phyloP scores from a whole-genome alignment of 2,113 vertebrate genomes.

The Cynopterus brachyotis region DNA sequence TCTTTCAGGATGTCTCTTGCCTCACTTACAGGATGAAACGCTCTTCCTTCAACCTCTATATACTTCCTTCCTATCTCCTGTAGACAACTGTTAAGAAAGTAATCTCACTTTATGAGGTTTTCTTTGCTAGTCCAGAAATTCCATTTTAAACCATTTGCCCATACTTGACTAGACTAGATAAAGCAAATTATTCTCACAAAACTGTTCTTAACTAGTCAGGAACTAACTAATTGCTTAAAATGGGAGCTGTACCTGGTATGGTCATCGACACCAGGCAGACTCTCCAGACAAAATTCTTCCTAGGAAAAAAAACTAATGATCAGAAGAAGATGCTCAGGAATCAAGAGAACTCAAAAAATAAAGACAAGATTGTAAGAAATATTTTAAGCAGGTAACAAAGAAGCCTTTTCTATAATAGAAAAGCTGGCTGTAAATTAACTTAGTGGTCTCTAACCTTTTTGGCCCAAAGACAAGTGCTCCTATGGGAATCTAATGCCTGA shows the following conservation, averaged over 20 bases:
- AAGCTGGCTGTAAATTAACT: background rate
- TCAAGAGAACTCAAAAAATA: background rate
- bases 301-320: slow-evolving; percentile 32
- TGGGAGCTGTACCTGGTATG: background rate
- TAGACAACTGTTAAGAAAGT: background rate
- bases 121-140: slow-evolving; percentile 16
- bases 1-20: background rate
- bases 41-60: background rate
- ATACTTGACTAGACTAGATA: background rate
- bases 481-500: no score
- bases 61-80: background rate
- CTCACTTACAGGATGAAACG: background rate
- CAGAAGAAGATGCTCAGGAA: background rate
- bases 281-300: slow-evolving; percentile 10
- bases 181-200: slow-evolving; percentile 15
- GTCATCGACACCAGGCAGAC: background rate
- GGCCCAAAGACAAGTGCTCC: no score
- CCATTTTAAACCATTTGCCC: background rate
- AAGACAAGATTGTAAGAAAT: background rate
- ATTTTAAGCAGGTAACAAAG: background rate
- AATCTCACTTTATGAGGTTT: background rate
- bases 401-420: background rate
- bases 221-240: background rate
- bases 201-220: background rate
- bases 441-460: no score